Base-by-base conservation (phyloP, 2,888 invertebrate species). In the Cryptocephalus moraei region DNA sequence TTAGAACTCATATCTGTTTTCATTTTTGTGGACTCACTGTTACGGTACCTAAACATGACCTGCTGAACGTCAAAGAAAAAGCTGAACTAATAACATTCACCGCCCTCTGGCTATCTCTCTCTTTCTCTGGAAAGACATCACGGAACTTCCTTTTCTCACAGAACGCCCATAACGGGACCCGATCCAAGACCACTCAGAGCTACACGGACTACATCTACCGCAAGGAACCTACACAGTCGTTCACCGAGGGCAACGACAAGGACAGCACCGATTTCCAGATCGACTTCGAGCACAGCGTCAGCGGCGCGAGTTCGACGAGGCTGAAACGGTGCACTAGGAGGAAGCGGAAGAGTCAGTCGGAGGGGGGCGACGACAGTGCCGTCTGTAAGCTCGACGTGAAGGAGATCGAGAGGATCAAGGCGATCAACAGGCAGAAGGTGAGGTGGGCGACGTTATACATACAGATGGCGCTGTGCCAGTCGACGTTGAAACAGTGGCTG, bases 381-480 rank as follows among this genome's bases (percentile, higher is more conserved):
- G 55, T 68, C 41, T 65, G 62, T 38, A 67, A 61, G 39, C 45
- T 65, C 9, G 64, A 62, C 46, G 43, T 58, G n/a, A 58, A 62
- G 39, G 66, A 68, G 45, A 60, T 65, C 10, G 49, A 59, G 46
- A 55, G 53, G 46, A 59, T 63, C 2, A 47, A 34, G 45, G 41
- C 48, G 4, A 13, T 47, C 8, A 50, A 47, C 33, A 52, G 40
- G 31, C 31, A 48, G 9, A 52, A 50, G 44, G 65, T 77, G 33
- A 78, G 80, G 61, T 82, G 80, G 76, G 82, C 83, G 0, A 83
- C 82, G 1, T 66, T 91, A 32, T 88, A 82, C 62, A 89, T 91
- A 49, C 90, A 90, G 70, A 90, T 91, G 90, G 80, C 86, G 36
- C 75, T 83, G 44, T 90, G 90, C 63, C 80, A 85, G 58, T 76